Percentiles rank a stretch among this genome's conserved stretches.
Conservation (phyloP, 2,888 invertebrate species). For the Miltochrista miniata region DNA sequence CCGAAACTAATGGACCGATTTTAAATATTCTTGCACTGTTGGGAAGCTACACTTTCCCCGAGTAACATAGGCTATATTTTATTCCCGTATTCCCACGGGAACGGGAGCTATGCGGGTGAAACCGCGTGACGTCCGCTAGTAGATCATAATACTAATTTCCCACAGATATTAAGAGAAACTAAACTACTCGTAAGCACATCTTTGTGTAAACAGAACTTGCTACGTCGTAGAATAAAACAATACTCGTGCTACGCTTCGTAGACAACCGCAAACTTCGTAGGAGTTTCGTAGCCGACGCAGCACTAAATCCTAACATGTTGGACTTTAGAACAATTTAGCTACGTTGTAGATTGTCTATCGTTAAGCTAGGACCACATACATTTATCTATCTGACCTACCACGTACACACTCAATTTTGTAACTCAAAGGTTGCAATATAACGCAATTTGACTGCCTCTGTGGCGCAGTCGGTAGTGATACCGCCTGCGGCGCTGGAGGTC, state of each 20-base stretch:
- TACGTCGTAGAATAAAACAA: slow-evolving; percentile 38
- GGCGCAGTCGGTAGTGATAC: too few relatives aligned
- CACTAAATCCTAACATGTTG: slow-evolving; percentile 48
- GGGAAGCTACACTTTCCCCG: too few relatives aligned
- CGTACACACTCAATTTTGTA: slow-evolving; percentile 6
- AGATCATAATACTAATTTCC: too few relatives aligned
- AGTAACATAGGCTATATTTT: too few relatives aligned
- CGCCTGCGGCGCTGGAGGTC: too few relatives aligned
- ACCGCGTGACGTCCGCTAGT: too few relatives aligned
- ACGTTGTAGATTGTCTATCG: slow-evolving; percentile 48
- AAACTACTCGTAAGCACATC: slow-evolving; percentile 5
- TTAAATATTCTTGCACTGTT: too few relatives aligned
- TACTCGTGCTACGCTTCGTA: slow-evolving; percentile 46
- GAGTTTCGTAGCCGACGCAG: slow-evolving; percentile 54
- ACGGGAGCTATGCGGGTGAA: too few relatives aligned
- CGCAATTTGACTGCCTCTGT: too few relatives aligned
- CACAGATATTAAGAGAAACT: neutral
- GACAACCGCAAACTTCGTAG: slow-evolving; percentile 44
- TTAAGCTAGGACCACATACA: slow-evolving; percentile 43
- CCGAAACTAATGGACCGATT: too few relatives aligned
- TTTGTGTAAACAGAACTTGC: slow-evolving; percentile 29
- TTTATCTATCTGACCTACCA: slow-evolving; percentile 27
- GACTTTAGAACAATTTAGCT: slow-evolving; percentile 46
- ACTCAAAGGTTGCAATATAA: neutral
- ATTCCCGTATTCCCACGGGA: too few relatives aligned